Evolutionary conservation across 2,888 invertebrate species (phyloP).

Genomic region (Automeris io): DNA sequence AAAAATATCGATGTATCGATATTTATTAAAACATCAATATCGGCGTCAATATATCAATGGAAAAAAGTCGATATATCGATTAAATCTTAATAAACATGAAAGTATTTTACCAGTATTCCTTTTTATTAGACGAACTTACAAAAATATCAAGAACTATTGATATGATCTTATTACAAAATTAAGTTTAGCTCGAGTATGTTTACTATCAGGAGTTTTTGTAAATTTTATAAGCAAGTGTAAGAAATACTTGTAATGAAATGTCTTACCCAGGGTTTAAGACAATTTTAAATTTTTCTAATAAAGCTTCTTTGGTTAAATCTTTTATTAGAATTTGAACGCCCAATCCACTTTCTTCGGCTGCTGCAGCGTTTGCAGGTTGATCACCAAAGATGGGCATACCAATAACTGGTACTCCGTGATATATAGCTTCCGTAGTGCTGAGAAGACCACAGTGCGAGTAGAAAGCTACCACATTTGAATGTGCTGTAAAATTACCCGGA

Average conservation of each 20-base stretch:
- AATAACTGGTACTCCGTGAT: conserved; percentile 75
- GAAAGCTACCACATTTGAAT: conserved; percentile 58
- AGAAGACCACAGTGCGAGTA: conserved; percentile 77
- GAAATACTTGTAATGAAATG: conserved; percentile 7
- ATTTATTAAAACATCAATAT: no score
- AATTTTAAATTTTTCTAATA: conserved; percentile 62
- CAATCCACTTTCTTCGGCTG: conserved; percentile 69
- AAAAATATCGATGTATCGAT: no score
- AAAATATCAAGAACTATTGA: no score
- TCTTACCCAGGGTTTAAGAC: conserved; percentile 71
- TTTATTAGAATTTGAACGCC: conserved; percentile 60
- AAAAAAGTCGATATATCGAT: no score
- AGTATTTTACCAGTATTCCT: no score
- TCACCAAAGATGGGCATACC: conserved; percentile 79
- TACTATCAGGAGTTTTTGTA: no score
- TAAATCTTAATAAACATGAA: no score
- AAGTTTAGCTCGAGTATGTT: no score
- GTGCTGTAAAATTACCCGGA: conserved; percentile 33
- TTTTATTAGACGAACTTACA: no score
- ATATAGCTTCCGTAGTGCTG: conserved; percentile 75
- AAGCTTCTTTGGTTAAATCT: conserved; percentile 61
- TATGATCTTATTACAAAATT: no score
- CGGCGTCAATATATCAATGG: no score
- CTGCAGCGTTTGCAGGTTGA: conserved; percentile 73
- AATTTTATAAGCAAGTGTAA: background rate